Percentiles rank a stretch among this genome's conserved stretches.
phyloP scores from a whole-genome alignment of 2,113 vertebrate genomes.

The Vimba vimba region DNA sequence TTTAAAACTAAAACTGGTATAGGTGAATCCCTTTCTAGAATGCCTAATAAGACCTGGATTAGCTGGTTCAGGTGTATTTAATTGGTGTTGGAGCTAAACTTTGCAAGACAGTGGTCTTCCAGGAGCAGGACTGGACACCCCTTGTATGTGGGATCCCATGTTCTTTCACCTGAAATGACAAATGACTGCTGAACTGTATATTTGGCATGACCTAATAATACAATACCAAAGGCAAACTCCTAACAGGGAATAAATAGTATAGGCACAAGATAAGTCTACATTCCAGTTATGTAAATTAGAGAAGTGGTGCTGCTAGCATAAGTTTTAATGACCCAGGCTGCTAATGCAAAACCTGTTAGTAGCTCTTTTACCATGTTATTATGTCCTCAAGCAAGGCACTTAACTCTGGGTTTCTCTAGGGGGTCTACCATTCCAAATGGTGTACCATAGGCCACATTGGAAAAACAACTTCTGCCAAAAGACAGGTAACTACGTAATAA shows the following conservation, averaged over 20 bases:
- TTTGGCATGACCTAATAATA: neutral
- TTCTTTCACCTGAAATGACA: neutral
- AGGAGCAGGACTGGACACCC: too few species aligned
- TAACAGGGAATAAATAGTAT: neutral
- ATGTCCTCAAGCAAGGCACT: neutral
- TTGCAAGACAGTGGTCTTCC: too few species aligned
- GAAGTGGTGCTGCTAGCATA: neutral
- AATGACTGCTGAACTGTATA: neutral
- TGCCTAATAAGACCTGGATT: too few species aligned
- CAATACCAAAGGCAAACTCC: neutral
- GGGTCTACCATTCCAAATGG: neutral
- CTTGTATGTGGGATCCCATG: neutral
- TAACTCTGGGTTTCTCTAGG: neutral
- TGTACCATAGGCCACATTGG: neutral
- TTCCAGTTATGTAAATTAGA: conserved; percentile 8
- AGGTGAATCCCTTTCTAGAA: too few species aligned
- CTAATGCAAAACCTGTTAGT: conserved; percentile 17
- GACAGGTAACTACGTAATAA: neutral
- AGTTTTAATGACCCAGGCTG: neutral
- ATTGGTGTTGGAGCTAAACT: too few species aligned
- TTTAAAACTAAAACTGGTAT: too few species aligned
- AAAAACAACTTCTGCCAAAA: neutral
- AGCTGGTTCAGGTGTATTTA: too few species aligned
- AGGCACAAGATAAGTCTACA: neutral
- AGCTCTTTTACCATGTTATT: neutral